A percentile compares a stretch with the other conserved stretches of the same genome.
These are phyloP conservation scores for Cephalopholis sonnerati DNA, from an alignment of 2,113 vertebrate genomes.

Conservation along the genomic window DNA sequence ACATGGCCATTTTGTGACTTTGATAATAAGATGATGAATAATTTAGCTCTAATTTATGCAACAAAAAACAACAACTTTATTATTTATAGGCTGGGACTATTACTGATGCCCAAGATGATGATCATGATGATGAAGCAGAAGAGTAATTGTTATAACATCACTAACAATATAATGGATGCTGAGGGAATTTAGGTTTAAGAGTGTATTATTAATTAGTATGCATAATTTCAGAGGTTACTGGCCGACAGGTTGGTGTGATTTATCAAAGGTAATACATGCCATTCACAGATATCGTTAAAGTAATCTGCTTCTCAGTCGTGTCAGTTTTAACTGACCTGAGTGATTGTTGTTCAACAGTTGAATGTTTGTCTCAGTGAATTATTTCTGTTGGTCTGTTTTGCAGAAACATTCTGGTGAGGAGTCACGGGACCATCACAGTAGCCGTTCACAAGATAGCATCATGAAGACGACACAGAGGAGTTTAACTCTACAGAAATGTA, in stretches of 20 bases:
- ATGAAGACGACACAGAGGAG: conserved; percentile 72
- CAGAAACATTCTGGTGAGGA: conserved; percentile 96
- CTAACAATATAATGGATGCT: background rate
- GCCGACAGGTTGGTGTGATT: background rate
- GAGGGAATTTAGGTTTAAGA: background rate
- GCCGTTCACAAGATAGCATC: conserved; percentile 96
- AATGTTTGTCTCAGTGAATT: background rate
- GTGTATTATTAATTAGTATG: background rate
- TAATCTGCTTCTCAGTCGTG: background rate
- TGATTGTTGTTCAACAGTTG: background rate
- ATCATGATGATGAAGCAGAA: background rate
- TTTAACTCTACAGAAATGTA: conserved; percentile 39
- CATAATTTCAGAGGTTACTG: background rate
- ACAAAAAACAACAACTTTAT: no score
- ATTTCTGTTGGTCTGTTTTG: conserved; percentile 43
- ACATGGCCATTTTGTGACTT: no score
- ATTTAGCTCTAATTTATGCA: background rate
- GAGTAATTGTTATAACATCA: background rate
- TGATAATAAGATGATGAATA: no score
- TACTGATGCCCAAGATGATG: background rate
- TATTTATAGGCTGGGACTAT: background rate
- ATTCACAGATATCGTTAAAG: background rate
- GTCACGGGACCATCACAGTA: conserved; percentile 92
- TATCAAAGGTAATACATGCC: background rate
- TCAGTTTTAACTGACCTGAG: background rate